A percentile compares a stretch with the other conserved stretches of the same genome.
These are phyloP conservation scores for Pseudocheirus occidentalis DNA, from an alignment of 2,797 vertebrate genomes.

Conservation along the genomic window DNA sequence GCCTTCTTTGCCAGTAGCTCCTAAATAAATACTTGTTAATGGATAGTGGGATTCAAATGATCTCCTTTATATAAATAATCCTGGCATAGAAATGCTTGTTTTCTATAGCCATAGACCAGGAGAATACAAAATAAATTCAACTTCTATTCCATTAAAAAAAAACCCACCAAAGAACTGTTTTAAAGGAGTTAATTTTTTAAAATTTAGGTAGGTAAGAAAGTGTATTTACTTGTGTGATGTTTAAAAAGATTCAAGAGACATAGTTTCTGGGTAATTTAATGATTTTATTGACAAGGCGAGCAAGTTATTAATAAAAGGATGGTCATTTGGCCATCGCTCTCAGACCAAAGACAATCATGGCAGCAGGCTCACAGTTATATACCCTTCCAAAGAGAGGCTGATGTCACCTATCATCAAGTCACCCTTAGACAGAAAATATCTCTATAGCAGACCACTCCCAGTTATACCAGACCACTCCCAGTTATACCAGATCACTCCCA, in stretches of 20 bases:
- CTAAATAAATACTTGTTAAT: constrained; percentile 62
- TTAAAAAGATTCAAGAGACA: not conserved
- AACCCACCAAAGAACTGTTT: constrained; percentile 33
- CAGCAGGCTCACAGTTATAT: not conserved
- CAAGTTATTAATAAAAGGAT: not conserved
- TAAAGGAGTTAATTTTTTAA: constrained; percentile 61
- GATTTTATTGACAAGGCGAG: not conserved
- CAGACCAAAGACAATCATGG: not conserved
- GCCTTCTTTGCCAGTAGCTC: constrained; percentile 33
- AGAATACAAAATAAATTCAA: constrained; percentile 36
- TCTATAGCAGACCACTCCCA: not conserved
- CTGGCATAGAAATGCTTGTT: constrained; percentile 35
- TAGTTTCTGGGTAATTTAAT: not conserved
- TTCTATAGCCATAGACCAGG: constrained; percentile 50
- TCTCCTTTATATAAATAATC: constrained; percentile 49
- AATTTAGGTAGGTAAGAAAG: constrained; percentile 34
- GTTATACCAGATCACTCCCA: not conserved
- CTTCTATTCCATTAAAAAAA: constrained; percentile 30
- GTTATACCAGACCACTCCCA: no score
- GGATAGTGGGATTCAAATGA: constrained; percentile 44
- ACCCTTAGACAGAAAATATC: not conserved
- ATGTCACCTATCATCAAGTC: not conserved
- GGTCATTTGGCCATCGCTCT: not conserved
- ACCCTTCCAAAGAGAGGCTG: not conserved
- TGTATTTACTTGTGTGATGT: not conserved